Base-by-base conservation (phyloP, 2,888 invertebrate genomes). In the Lasioglossum figueresi region DNA sequence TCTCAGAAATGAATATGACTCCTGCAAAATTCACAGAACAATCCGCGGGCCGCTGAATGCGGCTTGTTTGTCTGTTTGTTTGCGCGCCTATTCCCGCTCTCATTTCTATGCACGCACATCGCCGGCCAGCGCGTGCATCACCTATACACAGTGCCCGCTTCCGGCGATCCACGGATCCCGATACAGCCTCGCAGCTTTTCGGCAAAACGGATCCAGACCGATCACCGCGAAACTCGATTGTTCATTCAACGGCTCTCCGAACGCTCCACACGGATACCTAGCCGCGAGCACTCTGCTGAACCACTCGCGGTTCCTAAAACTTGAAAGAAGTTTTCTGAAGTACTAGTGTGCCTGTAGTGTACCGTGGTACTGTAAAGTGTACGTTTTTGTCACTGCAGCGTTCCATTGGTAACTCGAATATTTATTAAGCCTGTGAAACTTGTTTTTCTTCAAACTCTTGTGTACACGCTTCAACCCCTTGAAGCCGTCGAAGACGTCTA, bases 21-120 rank as follows among this genome's bases (percentile, higher is more conserved):
- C 68, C 85, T 93, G 91, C 88, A 93, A 93, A 93, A 93, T 93
- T 93, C 92, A 93, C 88, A 85, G 89, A 87, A 91, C 90, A 90
- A 90, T 89, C 87, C 92, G 85, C 88, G 89, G 76, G 75, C 85
- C 86, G 86, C 79, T 92, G 92, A 91, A 91, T 92, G 91, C 73
- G 87, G 85, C 88, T 88, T 91, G 90, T 90, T 91, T 92, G 93
- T 92, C 91, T 92, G 93, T 93, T 93, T 93, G 93, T 94, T 93
- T 93, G 93, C 91, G 88, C 90, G 92, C 90, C 92, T 92, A 92
- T 92, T 93, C 90, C 92, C 91, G 90, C 87, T 89, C 92, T 93
- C 93, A 90, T 93, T 92, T 93, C 91, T 93, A 93, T 93, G 93
- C 93, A 93, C 89, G 88, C 90, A 82, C 89, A 84, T 88, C 86